These are phyloP conservation scores for Parnassius orleans DNA, from an alignment of 2,888 invertebrate species.

Conservation along the genomic window DNA sequence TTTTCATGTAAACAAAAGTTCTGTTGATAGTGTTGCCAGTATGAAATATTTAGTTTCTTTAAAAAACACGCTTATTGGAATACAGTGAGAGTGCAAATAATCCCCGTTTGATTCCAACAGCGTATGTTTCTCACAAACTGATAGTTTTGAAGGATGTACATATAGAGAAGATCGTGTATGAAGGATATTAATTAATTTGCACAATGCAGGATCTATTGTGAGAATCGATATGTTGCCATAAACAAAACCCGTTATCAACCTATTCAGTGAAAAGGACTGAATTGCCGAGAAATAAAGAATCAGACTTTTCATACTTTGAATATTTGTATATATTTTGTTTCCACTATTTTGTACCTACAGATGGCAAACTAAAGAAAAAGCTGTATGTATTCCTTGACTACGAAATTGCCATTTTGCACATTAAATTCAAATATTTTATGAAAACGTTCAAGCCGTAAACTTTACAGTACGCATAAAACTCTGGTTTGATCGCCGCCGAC, in stretches of 20 bases:
- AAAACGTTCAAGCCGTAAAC: too few species aligned
- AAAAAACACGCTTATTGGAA: conserved; percentile 12
- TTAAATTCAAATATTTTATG: too few species aligned
- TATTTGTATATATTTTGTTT: neutral
- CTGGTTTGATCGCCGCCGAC: too few species aligned
- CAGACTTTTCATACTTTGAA: conserved; percentile 69
- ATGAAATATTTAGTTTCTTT: neutral
- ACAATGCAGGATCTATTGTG: conserved; percentile 34
- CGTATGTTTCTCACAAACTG: conserved; percentile 25
- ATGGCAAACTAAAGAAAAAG: too few species aligned
- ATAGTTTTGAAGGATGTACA: conserved; percentile 24
- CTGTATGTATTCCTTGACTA: too few species aligned
- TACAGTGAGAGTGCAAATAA: conserved; percentile 17
- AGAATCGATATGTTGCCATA: conserved; percentile 33
- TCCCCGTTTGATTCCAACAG: conserved; percentile 12
- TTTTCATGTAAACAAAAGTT: neutral
- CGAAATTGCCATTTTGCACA: too few species aligned
- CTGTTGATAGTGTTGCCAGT: neutral
- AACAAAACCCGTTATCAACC: conserved; percentile 26
- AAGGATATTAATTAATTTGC: conserved; percentile 18
- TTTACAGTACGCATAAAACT: too few species aligned
- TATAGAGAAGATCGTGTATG: conserved; percentile 20
- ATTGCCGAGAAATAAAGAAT: conserved; percentile 66
- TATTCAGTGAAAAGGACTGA: conserved; percentile 60
- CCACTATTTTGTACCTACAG: too few species aligned